Evolutionary conservation across 2,888 invertebrate species (phyloP), one percentile per base, ranked within the genome.

Genomic region (Ecliptopera silaceata): DNA sequence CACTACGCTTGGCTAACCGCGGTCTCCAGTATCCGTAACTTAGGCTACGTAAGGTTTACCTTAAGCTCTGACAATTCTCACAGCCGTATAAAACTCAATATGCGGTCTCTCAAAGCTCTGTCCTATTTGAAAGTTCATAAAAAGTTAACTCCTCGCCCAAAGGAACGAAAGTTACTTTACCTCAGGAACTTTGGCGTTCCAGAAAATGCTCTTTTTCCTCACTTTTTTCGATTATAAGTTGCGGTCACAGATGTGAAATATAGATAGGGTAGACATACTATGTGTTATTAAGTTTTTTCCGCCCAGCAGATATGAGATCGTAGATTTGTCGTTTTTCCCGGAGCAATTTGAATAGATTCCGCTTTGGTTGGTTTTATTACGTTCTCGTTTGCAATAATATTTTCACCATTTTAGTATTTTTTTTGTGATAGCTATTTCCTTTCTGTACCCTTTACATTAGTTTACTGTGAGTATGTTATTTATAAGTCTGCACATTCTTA

Each of bases 121-220:
- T 61, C 36, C 10, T 63, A 57, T 64, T 61, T 62, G 56, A 65
- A 67, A 68, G 58, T 70, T 68, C 68, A 63, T 64, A 64, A 68
- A 63, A 70, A 67, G 65, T 69, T 67, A 59, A 66, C 47, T 39
- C 48, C 59, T 56, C 62, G 26, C 63, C 67, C 62, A 63, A 53
- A 57, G 62, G 58, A 61, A 53, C 20, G 44, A 55, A 59, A 55
- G 46, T 64, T 45, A 41, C 49, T 50, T 13, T 45, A 63, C 42
- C 44, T 44, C 50, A 29, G 43, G 22, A 58, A 56, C 48, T 59
- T 57, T 11, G 43, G 36, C 49, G 54, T 55, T 51, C 41, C 45
- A 51, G 56, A 53, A 60, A 62, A 65, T 62, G 56, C 57, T 49
- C 53, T 55, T 63, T 61, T 60, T 45, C 44, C 20, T 44, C 34